Conservation (phyloP, 2,797 vertebrate species). For the Girardinus metallicus region DNA sequence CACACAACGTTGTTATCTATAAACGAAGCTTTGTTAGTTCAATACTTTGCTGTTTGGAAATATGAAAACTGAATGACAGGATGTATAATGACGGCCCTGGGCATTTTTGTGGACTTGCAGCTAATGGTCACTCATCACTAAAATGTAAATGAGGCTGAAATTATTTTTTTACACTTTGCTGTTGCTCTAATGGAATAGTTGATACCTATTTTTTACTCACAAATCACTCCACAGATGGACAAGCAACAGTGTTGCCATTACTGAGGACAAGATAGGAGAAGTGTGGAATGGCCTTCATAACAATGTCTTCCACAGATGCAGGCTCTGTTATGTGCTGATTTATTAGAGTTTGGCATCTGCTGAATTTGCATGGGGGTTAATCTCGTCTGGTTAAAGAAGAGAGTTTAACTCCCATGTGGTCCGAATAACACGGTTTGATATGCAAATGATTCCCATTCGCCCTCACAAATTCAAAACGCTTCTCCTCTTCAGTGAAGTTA, state of each 20-base stretch:
- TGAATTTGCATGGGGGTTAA: slow-evolving; percentile 79
- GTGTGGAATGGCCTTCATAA: slow-evolving; percentile 62
- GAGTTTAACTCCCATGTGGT: slow-evolving; percentile 68
- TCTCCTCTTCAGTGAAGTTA: slow-evolving; percentile 59
- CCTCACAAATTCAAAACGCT: slow-evolving; percentile 59
- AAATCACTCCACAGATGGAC: slow-evolving; percentile 74
- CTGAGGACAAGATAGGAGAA: slow-evolving; percentile 57
- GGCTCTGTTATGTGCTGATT: slow-evolving; percentile 73
- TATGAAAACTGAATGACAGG: slow-evolving; percentile 47
- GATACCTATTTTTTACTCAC: slow-evolving; percentile 50
- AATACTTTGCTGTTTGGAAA: slow-evolving; percentile 48
- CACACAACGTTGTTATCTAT: slow-evolving; percentile 3
- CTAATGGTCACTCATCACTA: slow-evolving; percentile 63
- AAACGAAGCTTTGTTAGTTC: neutral
- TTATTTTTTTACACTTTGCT: slow-evolving; percentile 51
- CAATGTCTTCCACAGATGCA: slow-evolving; percentile 67
- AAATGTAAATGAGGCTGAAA: slow-evolving; percentile 66
- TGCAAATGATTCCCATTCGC: slow-evolving; percentile 68
- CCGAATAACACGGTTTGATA: slow-evolving; percentile 68
- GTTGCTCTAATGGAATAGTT: slow-evolving; percentile 45
- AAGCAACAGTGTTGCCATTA: slow-evolving; percentile 70
- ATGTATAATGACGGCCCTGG: slow-evolving; percentile 22
- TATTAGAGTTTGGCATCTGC: slow-evolving; percentile 78
- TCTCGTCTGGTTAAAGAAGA: slow-evolving; percentile 72
- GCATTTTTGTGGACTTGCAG: slow-evolving; percentile 42